Evolutionary conservation across 2,113 vertebrate species (phyloP).

Genomic region (Probosciger aterrimus): DNA sequence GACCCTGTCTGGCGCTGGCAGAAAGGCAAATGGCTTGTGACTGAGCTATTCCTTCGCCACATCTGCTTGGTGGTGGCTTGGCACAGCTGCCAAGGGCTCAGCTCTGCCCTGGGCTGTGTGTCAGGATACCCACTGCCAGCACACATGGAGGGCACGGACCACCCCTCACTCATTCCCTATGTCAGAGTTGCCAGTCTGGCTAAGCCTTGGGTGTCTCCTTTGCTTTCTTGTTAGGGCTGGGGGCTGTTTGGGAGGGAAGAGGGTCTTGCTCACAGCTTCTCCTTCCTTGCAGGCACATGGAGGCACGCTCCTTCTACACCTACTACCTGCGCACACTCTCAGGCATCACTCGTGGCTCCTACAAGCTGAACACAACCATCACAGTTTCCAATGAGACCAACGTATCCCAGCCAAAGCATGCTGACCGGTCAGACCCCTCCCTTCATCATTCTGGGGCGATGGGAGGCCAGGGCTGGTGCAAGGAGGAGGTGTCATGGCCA

Average conservation of each 20-base stretch:
- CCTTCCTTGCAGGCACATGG: slow-evolving; percentile 69
- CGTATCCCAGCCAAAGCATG: slow-evolving; percentile 53
- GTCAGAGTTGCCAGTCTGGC: not conserved
- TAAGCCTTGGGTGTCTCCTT: not conserved
- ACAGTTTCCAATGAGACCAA: not conserved
- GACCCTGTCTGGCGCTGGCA: slow-evolving; percentile 27
- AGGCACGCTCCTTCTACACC: slow-evolving; percentile 83
- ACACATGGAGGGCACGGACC: not conserved
- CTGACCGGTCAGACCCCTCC: slow-evolving; percentile 74
- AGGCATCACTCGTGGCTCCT: slow-evolving; percentile 70
- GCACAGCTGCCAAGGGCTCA: not conserved
- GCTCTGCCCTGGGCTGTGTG: accelerated
- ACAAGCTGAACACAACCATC: not conserved
- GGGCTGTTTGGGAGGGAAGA: not conserved
- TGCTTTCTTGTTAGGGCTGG: not conserved
- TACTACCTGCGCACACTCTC: slow-evolving; percentile 80
- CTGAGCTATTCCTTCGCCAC: slow-evolving; percentile 1
- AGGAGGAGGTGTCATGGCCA: not conserved
- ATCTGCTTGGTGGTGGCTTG: slow-evolving; percentile 48
- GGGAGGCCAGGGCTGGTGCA: not conserved
- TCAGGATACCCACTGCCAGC: not conserved
- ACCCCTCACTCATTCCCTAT: accelerated
- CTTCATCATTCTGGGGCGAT: accelerated
- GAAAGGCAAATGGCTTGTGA: slow-evolving; percentile 68
- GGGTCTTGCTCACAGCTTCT: not conserved